phyloP scores from a whole-genome alignment of 2,797 vertebrate species.

The Neosalanx taihuensis region DNA sequence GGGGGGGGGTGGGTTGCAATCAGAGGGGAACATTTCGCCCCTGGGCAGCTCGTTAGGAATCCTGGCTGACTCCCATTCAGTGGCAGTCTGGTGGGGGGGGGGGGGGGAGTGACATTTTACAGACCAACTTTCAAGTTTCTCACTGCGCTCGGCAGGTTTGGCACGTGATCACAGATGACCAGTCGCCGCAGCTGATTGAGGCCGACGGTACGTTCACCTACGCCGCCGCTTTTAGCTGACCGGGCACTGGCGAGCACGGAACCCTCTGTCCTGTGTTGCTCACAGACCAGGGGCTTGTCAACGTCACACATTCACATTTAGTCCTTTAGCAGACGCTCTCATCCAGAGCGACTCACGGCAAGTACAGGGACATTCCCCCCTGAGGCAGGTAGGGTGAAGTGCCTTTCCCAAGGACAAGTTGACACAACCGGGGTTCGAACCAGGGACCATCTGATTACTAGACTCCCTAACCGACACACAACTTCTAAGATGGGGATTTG shows the following conservation, averaged over 20 bases:
- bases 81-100: slow-evolving; percentile 59
- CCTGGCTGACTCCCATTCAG: slow-evolving; percentile 60
- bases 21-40: slow-evolving; percentile 63
- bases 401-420: no score
- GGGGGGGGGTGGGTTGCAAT: slow-evolving; percentile 17
- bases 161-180: slow-evolving; percentile 74
- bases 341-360: no score
- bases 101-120: slow-evolving; percentile 59
- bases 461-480: no score
- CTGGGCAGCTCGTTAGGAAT: slow-evolving; percentile 67
- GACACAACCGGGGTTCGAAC: no score
- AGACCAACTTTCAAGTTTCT: slow-evolving; percentile 62
- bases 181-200: slow-evolving; percentile 61
- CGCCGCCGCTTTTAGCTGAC: slow-evolving; percentile 55
- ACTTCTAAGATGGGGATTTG: slow-evolving; percentile 56
- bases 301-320: no score
- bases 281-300: no score
- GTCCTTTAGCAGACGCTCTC: no score
- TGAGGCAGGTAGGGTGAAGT: no score
- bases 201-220: slow-evolving; percentile 72
- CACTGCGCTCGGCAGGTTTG: slow-evolving; percentile 69
- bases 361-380: no score
- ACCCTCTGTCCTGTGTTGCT: slow-evolving; percentile 12
- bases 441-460: no score
- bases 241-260: slow-evolving; percentile 54